A percentile compares a stretch with the other conserved stretches of the same genome.
These are phyloP conservation scores for Apogon talboti DNA, from an alignment of 2,797 vertebrate genomes.

Conservation along the genomic window DNA sequence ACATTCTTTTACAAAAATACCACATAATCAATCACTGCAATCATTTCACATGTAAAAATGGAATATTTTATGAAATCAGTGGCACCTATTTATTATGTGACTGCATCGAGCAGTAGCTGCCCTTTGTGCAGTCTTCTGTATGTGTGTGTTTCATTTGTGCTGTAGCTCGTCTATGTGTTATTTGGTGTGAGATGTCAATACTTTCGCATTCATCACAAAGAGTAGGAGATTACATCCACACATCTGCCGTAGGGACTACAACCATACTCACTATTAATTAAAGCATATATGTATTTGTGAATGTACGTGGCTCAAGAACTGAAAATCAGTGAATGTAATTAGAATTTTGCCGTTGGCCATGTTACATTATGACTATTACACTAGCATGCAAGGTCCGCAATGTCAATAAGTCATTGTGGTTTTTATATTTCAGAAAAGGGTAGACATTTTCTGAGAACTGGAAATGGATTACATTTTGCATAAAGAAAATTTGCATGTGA, in stretches of 20 bases:
- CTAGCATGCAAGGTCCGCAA: neutral
- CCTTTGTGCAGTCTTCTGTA: neutral
- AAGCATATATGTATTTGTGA: conserved; percentile 1
- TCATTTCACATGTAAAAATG: too few species aligned
- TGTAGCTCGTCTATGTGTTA: conserved; percentile 23
- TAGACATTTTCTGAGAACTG: neutral
- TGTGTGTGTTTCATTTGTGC: conserved; percentile 1
- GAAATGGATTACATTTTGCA: neutral
- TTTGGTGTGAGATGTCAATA: conserved; percentile 37
- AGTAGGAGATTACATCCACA: neutral
- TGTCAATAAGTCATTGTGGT: neutral
- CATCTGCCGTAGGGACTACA: neutral
- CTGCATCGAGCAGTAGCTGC: too few species aligned
- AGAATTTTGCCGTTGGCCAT: neutral
- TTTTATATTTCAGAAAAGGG: neutral
- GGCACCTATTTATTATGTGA: too few species aligned
- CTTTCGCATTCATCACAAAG: conserved; percentile 4
- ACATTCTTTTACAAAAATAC: too few species aligned
- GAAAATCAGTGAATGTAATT: neutral
- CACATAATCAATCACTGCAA: too few species aligned
- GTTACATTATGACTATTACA: neutral
- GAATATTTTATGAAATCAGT: too few species aligned
- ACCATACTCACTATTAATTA: conserved; percentile 15
- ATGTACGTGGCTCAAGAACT: neutral
- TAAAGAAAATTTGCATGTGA: neutral